Base-by-base conservation (phyloP, 30 jellyfish, hydroid and myxozoan species). In the Pelagia noctiluca region DNA sequence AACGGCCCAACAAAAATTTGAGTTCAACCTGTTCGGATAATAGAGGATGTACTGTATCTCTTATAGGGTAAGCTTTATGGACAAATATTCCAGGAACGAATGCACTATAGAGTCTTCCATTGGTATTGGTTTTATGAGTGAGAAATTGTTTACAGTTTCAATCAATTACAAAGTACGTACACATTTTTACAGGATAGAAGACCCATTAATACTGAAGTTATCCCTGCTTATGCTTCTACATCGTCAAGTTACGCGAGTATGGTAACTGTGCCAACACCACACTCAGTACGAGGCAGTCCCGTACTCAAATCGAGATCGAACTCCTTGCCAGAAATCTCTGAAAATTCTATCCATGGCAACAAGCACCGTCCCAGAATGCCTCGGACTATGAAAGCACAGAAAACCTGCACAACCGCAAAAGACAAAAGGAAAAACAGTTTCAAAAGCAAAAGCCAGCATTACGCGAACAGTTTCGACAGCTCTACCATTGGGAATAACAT, bases 241-340 rank as follows among this genome's bases (percentile, higher is more conserved):
- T 60, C 92, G 3, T 61, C 84, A 35, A 82, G 83, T 50, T 82
- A 82, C 68, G 86, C 92, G 34, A 82, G 92, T 64, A 82, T 82
- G 92, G 57, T 82, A 22, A 75, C 74, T 11, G 57, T 82, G 1
- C 74, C 85, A 21, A 82, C 92, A 1, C 92, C 92, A 34, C 92
- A 82, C 23, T 82, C 92, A 57, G 29, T 70, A 66, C 92, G 86
- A 82, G 92, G 92, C 80, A 82, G 92, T 80, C 92, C 92, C 28
- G 73, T 63, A n/a, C 66, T 82, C 80, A 82, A 86, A 36, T 82
- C 92, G 80, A 68, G 92, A 81, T 68, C 92, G 16, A 82, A 82
- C 86, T 82, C 92, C 25, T 48, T 82, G 50, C 92, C 92, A 54
- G 74, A 82, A 48, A 54, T 74, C 2, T 80, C 67, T 23, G 21